A percentile compares a stretch with the other conserved stretches of the same genome.
Conservation (phyloP, 2,113 vertebrate species). For the Furnarius figulus region DNA sequence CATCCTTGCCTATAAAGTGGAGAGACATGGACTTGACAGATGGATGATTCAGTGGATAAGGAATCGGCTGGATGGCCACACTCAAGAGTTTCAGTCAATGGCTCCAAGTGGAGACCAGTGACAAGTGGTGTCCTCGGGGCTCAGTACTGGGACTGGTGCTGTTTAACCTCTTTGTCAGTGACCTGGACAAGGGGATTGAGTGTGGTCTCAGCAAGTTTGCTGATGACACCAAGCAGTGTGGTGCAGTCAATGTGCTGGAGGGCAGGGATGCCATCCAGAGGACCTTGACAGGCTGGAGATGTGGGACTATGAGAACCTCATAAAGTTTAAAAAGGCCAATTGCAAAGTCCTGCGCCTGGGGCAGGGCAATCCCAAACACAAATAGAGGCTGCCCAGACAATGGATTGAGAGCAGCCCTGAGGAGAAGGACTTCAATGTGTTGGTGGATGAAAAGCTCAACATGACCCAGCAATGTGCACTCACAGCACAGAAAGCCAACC, state of each 20-base stretch:
- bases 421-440: neutral
- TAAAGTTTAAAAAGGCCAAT: neutral
- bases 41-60: neutral
- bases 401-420: neutral
- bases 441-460: neutral
- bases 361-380: neutral
- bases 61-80: neutral
- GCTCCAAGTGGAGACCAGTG: neutral
- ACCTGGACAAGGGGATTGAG: neutral
- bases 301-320: accelerated
- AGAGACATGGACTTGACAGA: neutral
- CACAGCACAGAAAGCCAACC: neutral
- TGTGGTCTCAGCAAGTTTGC: neutral
- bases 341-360: neutral
- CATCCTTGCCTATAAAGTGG: neutral
- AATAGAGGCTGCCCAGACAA: neutral
- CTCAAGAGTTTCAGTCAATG: neutral
- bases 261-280: neutral
- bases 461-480: neutral
- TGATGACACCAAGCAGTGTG: neutral
- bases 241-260: neutral
- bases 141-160: neutral
- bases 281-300: neutral
- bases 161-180: neutral
- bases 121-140: neutral